phyloP scores from a whole-genome alignment of 2,797 vertebrate genomes.

The Eurystomus glaucurus region DNA sequence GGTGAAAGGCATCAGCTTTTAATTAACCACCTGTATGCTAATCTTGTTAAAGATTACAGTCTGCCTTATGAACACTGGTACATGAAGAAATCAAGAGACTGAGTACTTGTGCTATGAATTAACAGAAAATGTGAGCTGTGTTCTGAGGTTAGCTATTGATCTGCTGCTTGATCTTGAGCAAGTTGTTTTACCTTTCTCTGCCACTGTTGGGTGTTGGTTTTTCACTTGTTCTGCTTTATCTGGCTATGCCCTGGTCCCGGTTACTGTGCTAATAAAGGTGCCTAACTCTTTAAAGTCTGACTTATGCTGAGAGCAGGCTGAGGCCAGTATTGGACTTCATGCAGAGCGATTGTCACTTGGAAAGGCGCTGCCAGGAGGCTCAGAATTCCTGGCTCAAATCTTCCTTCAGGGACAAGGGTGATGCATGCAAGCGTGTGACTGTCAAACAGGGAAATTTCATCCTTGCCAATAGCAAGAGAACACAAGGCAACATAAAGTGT shows the following conservation, averaged over 20 bases:
- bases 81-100: not conserved
- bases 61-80: not conserved
- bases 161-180: not conserved
- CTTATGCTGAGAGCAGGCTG: not conserved
- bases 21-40: conserved; percentile 4
- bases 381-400: not conserved
- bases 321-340: not conserved
- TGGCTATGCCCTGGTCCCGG: not conserved
- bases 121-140: not conserved
- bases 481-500: not conserved
- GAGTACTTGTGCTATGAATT: not conserved
- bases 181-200: not conserved
- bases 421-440: fast-evolving
- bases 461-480: not conserved
- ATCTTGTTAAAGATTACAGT: not conserved
- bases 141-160: not conserved
- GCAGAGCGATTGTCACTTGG: not conserved
- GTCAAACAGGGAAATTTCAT: not conserved
- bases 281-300: not conserved
- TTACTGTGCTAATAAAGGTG: not conserved
- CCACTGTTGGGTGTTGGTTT: not conserved
- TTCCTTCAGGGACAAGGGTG: fast-evolving
- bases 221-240: not conserved
- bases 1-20: not conserved
- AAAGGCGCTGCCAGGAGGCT: not conserved